Percentiles rank a stretch among this genome's conserved stretches.
These are phyloP conservation scores for Solenodon paradoxus DNA, from an alignment of 2,113 vertebrate species.

Conservation along the genomic window DNA sequence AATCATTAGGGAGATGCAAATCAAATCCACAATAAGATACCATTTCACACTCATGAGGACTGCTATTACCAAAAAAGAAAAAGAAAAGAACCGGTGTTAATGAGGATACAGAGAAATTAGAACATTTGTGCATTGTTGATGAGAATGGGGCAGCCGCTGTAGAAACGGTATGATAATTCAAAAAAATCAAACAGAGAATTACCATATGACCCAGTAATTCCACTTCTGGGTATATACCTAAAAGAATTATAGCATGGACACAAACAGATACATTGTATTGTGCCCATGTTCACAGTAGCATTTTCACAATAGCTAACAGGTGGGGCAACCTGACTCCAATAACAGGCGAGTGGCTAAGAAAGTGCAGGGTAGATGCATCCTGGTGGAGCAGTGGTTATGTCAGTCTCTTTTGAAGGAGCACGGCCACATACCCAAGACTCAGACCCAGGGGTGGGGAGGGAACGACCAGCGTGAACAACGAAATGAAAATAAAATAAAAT, in stretches of 20 bases:
- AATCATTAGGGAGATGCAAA: neutral
- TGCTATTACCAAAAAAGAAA: neutral
- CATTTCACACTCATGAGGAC: neutral
- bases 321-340: neutral
- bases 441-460: too few species aligned
- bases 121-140: neutral
- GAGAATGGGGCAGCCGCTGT: accelerated
- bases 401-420: too few species aligned
- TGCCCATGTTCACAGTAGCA: accelerated
- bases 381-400: too few species aligned
- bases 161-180: neutral
- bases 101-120: neutral
- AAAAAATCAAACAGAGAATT: neutral
- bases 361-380: too few species aligned
- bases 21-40: neutral
- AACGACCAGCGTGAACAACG: too few species aligned
- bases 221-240: neutral
- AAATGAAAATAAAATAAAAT: neutral
- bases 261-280: too few species aligned
- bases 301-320: neutral
- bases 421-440: too few species aligned
- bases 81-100: neutral
- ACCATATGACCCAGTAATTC: too few species aligned
- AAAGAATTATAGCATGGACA: neutral
- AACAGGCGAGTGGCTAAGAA: too few species aligned